These are phyloP conservation scores for Lepidocyrtinus sp. DNA, from an alignment of 2,888 invertebrate genomes.

Conservation along the genomic window DNA sequence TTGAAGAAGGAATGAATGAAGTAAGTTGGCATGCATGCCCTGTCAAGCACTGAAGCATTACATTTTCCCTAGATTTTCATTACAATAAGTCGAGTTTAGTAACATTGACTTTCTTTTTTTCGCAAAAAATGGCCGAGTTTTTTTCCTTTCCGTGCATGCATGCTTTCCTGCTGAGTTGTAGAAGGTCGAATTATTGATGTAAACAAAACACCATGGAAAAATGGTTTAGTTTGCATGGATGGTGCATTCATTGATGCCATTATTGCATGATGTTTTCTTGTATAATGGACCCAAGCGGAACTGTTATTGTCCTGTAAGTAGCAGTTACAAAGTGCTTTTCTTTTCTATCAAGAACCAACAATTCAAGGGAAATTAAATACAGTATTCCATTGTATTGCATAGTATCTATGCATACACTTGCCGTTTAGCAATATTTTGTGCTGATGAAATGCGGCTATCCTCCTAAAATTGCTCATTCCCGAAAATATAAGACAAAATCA, in stretches of 20 bases:
- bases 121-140: conserved; percentile 8
- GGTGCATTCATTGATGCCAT: conserved; percentile 47
- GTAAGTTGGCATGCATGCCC: background rate
- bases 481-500: too few relatives aligned
- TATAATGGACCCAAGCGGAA: conserved; percentile 18
- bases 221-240: conserved; percentile 15
- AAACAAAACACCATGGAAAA: conserved; percentile 36
- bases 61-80: conserved; percentile 2
- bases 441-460: too few relatives aligned
- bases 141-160: background rate
- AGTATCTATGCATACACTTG: too few relatives aligned
- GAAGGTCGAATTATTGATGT: conserved; percentile 57
- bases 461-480: too few relatives aligned
- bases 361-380: background rate
- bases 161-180: conserved; percentile 28
- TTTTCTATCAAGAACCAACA: background rate
- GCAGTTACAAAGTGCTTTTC: conserved; percentile 10
- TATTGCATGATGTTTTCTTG: conserved; percentile 35
- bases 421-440: too few relatives aligned
- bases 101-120: conserved; percentile 49
- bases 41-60: conserved; percentile 1
- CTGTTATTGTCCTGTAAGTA: conserved; percentile 37
- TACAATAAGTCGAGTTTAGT: conserved; percentile 29
- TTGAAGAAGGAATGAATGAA: background rate
- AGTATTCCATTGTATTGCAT: too few relatives aligned